Base-by-base conservation (phyloP, 1,140 invertebrate genomes). In the Orius insidiosus region DNA sequence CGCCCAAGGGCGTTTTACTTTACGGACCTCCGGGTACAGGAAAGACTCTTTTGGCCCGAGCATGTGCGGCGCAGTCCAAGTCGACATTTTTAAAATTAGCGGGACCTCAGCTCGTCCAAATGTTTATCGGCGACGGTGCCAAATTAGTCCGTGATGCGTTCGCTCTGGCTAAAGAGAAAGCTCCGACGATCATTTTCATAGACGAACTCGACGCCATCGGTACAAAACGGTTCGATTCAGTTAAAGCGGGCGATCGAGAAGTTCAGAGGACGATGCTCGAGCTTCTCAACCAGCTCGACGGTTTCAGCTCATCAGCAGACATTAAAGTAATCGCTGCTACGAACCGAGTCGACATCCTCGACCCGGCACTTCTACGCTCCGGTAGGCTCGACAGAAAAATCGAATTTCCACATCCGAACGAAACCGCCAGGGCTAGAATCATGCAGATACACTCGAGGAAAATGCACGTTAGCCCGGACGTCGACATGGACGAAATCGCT, bases 121-220 rank as follows among this genome's bases (percentile, higher is more conserved):
- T 98, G 94, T 98, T 97, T 59, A 83, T 84, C 56, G 94, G 94
- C 63, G 94, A 98, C 65, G 94, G 94, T 54, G 92, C 94, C 1
- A 98, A 98, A 63, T 65, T 98, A 10, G 52, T 58, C 5, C 45
- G 57, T 5, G 55, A 58, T 15, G 16, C 50, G 1, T 59, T 58
- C 41, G 43, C 47, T 9, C 38, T 48, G 1, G 53, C 53, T 1
- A 48, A 49, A 46, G 40, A 49, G 43, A 42, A 49, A 14, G 35
- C 49, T 0, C 53, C 53, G 5, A 36, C 48, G 8, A 51, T 55
- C 8, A 48, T 54, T 10, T 55, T 54, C 36, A 54, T 54, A 11
- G 51, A 55, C 48, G 51, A 55, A 45, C 50, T 53, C 32, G 54
- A 54, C 43, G 50, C 53, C n/a, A 48, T 57, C n/a, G 55, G 55